Percentiles rank a stretch among this genome's conserved stretches.
These are phyloP conservation scores for Premnoplex brunnescens DNA, from an alignment of 2,797 vertebrate genomes.

Conservation along the genomic window DNA sequence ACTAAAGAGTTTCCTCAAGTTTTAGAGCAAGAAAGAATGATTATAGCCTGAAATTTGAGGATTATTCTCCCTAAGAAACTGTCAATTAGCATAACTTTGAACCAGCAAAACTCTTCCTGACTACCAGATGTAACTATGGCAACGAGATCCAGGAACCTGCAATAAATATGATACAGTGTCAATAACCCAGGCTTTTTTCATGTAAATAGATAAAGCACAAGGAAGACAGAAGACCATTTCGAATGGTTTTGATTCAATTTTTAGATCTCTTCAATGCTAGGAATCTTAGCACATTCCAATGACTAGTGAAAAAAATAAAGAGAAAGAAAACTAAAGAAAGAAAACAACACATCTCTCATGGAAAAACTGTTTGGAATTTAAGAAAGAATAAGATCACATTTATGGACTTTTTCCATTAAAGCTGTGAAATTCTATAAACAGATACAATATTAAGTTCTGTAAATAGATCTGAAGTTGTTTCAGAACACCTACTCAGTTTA, in stretches of 20 bases:
- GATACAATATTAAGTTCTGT: background rate
- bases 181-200: constrained; percentile 69
- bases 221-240: constrained; percentile 32
- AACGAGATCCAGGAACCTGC: constrained; percentile 65
- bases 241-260: constrained; percentile 10
- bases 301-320: constrained; percentile 11
- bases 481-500: background rate
- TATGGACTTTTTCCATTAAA: background rate
- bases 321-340: background rate
- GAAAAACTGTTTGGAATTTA: background rate
- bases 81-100: constrained; percentile 75
- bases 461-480: constrained; percentile 9
- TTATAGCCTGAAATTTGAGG: constrained; percentile 48
- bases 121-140: constrained; percentile 68
- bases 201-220: constrained; percentile 55
- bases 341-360: background rate
- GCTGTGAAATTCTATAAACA: background rate
- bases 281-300: background rate
- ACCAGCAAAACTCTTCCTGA: constrained; percentile 60
- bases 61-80: constrained; percentile 68
- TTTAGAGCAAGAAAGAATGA: background rate
- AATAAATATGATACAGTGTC: constrained; percentile 73
- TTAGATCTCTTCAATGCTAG: background rate
- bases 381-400: background rate
- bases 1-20: background rate